Conservation (phyloP, 1,140 invertebrate species). For the Lysiphlebus fabarum region DNA sequence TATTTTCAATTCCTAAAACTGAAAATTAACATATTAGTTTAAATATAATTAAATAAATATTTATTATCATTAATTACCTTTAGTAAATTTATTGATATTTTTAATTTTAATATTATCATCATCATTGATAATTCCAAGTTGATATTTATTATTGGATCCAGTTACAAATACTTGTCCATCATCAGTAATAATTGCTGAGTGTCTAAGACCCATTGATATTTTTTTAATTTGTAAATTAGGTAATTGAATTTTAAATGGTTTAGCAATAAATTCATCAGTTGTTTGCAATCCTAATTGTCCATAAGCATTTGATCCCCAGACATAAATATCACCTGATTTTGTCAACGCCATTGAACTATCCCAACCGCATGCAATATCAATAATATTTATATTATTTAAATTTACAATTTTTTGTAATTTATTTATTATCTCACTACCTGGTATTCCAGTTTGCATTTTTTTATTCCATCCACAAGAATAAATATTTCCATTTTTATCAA, state of each 20-base stretch:
- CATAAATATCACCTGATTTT: conserved; percentile 62
- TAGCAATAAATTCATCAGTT: not conserved
- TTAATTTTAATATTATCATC: conserved; percentile 2
- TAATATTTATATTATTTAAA: conserved; percentile 52
- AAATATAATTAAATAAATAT: conserved; percentile 5
- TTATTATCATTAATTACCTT: conserved; percentile 17
- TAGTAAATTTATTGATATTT: conserved; percentile 7
- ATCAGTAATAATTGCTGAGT: conserved; percentile 66
- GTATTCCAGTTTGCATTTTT: conserved; percentile 72
- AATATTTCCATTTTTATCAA: conserved; percentile 65
- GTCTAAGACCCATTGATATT: conserved; percentile 61
- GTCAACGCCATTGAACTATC: conserved; percentile 68
- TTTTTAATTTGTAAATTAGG: conserved; percentile 23
- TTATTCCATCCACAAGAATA: conserved; percentile 87
- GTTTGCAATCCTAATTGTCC: conserved; percentile 63
- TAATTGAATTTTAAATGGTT: conserved; percentile 23
- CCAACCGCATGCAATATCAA: conserved; percentile 67
- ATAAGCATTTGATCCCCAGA: conserved; percentile 74
- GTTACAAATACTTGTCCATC: conserved; percentile 61
- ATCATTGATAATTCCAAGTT: conserved; percentile 57
- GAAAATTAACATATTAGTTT: conserved; percentile 8
- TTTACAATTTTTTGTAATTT: conserved; percentile 29
- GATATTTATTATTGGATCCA: conserved; percentile 64
- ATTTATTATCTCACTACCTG: conserved; percentile 25
- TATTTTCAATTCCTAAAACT: conserved; percentile 57